phyloP scores from a whole-genome alignment of 2,113 vertebrate species.

The Macrotis lagotis region DNA sequence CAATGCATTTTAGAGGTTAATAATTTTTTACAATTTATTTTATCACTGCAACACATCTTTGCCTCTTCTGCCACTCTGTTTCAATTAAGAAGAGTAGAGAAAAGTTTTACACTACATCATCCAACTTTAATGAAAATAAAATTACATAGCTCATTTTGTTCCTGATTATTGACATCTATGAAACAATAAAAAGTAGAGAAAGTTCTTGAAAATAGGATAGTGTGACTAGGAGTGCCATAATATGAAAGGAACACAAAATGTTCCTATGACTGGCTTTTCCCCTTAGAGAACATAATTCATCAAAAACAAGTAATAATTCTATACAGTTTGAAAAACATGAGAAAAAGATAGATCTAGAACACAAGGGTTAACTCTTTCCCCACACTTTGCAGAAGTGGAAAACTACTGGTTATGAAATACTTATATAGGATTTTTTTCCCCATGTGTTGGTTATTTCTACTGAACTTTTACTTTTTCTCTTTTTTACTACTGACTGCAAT shows the following conservation, averaged over 20 bases:
- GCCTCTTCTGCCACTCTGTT: slow-evolving; percentile 26
- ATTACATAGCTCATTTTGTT: slow-evolving; percentile 33
- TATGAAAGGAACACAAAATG: neutral
- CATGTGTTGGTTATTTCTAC: neutral
- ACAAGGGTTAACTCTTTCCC: neutral
- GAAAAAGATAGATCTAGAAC: neutral
- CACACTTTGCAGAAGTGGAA: slow-evolving; percentile 32
- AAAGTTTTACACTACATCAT: slow-evolving; percentile 18
- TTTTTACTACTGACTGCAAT: neutral
- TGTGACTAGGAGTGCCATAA: neutral
- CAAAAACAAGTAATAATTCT: neutral
- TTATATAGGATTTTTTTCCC: neutral
- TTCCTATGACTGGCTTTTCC: slow-evolving; percentile 1
- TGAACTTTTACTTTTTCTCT: neutral
- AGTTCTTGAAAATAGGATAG: slow-evolving; percentile 15
- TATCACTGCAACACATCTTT: slow-evolving; percentile 31
- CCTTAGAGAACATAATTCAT: neutral
- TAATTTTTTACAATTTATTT: neutral
- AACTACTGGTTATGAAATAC: neutral
- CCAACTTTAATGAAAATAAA: slow-evolving; percentile 1
- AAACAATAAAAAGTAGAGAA: slow-evolving; percentile 4
- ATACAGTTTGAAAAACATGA: neutral
- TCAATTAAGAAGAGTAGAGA: neutral
- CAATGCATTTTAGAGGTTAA: slow-evolving; percentile 27
- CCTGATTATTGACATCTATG: neutral